Evolutionary conservation across 2,797 vertebrate genomes (phyloP), one percentile per base, ranked within the genome.

Genomic region (Xyrichtys novacula): DNA sequence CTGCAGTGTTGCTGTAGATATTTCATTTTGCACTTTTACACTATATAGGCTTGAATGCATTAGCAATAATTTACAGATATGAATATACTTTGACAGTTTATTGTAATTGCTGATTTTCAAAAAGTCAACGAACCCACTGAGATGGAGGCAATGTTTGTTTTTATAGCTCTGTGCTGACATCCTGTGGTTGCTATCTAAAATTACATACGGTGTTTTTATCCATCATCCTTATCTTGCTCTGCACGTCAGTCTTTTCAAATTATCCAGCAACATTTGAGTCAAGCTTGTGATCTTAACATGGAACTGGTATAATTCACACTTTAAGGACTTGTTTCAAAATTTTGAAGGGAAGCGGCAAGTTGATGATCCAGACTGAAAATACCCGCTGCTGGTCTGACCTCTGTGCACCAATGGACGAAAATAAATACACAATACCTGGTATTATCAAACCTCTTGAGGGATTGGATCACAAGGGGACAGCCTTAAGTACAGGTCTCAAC

Each of bases 141-240:
- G 22, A 5, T 25, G 17, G 5, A 22, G 43, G 1, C 0, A 6
- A 25, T 38, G 34, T 5, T 26, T 12, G 5, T 9, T 38, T 61
- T 29, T 50, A 71, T 63, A 55, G 59, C 55, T 86, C 54, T 84
- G 26, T 89, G 76, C 88, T 89, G 90, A 79, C 91, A 89, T 64
- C 89, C 57, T 79, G 85, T 89, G 91, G 89, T 59, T 42, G 28
- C 3, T 19, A 2, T 0, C 1, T 7, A 15, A 60, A 55, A 46
- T 74, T 79, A 63, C 91, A 89, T 17, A 12, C 9, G 17, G 31
- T 54, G 28, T 52, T 55, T 19, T 31, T 1, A 3, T 26, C 43
- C 26, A 8, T 29, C 2, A 28, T 0, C 38, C 2, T 14, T 6
- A 7, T n/a, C 12, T 25, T 43, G 28, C 8, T 23, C 19, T 54